phyloP scores from a whole-genome alignment of 2,113 vertebrate genomes.

The Cynocephalus volans region DNA sequence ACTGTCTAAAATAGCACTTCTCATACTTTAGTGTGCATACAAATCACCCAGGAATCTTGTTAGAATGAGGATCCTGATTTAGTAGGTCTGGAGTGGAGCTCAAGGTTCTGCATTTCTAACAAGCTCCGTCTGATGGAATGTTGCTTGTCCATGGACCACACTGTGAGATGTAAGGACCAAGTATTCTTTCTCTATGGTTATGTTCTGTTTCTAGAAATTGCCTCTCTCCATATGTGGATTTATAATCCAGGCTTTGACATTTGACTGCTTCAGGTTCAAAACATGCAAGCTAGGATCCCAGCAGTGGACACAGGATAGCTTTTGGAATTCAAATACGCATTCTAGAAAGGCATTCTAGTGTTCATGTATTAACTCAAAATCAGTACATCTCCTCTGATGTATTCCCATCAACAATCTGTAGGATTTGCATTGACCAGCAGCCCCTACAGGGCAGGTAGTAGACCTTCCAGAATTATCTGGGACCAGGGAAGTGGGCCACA shows the following conservation, averaged over 20 bases:
- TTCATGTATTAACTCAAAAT: neutral
- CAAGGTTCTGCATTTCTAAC: neutral
- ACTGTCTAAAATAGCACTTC: neutral
- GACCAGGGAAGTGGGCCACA: neutral
- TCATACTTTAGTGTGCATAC: neutral
- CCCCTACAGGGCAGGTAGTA: neutral
- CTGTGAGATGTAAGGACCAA: neutral
- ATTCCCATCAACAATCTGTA: neutral
- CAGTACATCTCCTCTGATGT: neutral
- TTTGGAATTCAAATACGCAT: neutral
- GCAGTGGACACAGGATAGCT: neutral
- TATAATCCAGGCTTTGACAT: neutral
- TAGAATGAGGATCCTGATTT: neutral
- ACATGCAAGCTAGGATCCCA: neutral
- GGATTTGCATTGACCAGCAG: neutral
- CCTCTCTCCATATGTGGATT: neutral
- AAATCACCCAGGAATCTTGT: neutral
- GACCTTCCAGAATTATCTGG: constrained; percentile 8
- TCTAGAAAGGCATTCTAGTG: constrained; percentile 3
- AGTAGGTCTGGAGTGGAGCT: neutral
- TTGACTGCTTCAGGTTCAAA: neutral
- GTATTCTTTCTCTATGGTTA: neutral
- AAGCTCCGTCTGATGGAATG: neutral
- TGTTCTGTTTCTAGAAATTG: constrained; percentile 11
- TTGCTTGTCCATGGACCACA: neutral